Conservation (phyloP, 2,888 invertebrate genomes). For the Leucophora obtusa region DNA sequence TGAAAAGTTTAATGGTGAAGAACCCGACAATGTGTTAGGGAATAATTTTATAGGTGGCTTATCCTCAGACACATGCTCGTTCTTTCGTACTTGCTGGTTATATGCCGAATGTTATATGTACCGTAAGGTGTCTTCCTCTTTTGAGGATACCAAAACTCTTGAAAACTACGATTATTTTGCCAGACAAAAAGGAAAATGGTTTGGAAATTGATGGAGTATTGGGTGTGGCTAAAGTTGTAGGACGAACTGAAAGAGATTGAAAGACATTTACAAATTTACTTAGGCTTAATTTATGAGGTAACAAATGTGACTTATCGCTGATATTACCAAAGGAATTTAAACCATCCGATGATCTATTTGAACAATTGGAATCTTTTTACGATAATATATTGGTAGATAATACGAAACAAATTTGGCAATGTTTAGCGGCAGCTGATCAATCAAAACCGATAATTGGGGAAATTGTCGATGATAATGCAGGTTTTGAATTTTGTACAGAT, state of each 20-base stretch:
- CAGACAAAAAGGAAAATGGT: too few relatives aligned
- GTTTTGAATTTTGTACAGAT: constrained; percentile 95
- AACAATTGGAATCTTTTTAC: constrained; percentile 80
- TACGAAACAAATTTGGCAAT: constrained; percentile 81
- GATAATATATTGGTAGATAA: constrained; percentile 85
- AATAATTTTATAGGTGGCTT: constrained; percentile 80
- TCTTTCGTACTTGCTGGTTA: too few relatives aligned
- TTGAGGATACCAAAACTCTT: too few relatives aligned
- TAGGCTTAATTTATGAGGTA: constrained; percentile 99
- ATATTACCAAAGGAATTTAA: constrained; percentile 85
- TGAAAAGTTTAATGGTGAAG: constrained; percentile 78
- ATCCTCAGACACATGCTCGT: constrained; percentile 76
- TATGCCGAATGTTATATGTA: too few relatives aligned
- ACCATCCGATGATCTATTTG: constrained; percentile 81
- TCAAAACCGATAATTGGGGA: constrained; percentile 81
- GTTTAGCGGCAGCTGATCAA: constrained; percentile 68
- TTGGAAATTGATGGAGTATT: too few relatives aligned
- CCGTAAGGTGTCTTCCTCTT: too few relatives aligned
- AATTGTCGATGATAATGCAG: too few relatives aligned
- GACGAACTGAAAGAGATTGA: too few relatives aligned
- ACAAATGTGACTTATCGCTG: constrained; percentile 94
- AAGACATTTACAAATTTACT: too few relatives aligned
- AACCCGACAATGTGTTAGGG: constrained; percentile 71
- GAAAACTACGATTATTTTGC: too few relatives aligned
- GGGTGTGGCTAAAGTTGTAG: too few relatives aligned